Conservation (phyloP, 2,113 vertebrate genomes). For the Cinclus cinclus region DNA sequence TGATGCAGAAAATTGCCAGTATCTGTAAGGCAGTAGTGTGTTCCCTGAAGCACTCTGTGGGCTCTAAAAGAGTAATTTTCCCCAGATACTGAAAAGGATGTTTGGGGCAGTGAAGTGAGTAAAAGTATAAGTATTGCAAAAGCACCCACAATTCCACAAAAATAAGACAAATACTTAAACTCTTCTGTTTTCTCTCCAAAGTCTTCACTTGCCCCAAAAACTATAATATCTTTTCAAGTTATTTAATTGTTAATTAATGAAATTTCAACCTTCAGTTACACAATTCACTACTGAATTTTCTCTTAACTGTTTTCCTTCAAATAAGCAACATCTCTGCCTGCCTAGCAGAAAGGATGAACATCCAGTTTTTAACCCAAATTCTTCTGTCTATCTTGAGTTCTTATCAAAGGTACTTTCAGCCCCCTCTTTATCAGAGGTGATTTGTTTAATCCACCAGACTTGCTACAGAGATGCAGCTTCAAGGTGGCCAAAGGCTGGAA, state of each 20-base stretch:
- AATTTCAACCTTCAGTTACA: background rate
- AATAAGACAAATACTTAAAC: background rate
- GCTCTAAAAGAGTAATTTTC: background rate
- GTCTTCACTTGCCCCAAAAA: background rate
- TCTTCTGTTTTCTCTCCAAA: background rate
- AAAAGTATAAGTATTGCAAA: slow-evolving; percentile 38
- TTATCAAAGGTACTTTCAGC: background rate
- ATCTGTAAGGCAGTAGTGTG: background rate
- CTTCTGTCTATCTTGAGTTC: background rate
- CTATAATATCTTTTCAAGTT: background rate
- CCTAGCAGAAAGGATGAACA: background rate
- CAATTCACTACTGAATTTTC: background rate
- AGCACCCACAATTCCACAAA: slow-evolving; percentile 4
- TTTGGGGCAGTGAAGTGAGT: background rate
- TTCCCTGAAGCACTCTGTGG: background rate
- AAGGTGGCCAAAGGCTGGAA: background rate
- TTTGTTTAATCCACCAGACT: background rate
- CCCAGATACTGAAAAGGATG: background rate
- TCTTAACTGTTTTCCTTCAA: background rate
- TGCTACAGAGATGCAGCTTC: background rate
- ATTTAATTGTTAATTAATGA: background rate
- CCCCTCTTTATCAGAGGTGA: background rate
- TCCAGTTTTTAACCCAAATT: background rate
- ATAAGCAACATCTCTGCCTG: background rate
- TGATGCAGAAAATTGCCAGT: background rate